Evolutionary conservation across 2,888 invertebrate species (phyloP).

Genomic region (Hyposoter dolosus): DNA sequence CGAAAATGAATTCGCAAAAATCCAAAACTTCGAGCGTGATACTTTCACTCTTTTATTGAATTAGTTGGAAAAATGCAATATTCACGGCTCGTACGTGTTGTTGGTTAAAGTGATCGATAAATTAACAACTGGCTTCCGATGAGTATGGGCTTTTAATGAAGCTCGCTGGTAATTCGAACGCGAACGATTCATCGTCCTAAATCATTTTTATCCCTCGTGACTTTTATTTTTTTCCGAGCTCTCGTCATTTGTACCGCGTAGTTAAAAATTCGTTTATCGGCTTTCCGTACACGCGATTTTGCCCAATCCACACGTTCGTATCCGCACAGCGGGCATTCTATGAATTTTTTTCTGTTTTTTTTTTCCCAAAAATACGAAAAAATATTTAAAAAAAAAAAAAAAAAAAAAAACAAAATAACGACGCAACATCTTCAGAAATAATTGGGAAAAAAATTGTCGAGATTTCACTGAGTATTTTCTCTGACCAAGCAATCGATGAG

Average conservation of each 20-base stretch:
- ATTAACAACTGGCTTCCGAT: not conserved
- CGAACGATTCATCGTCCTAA: slow-evolving; percentile 22
- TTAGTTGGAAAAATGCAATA: not conserved
- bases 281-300: slow-evolving; percentile 7
- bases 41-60: not conserved
- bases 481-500: not conserved
- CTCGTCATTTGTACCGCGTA: slow-evolving; percentile 42
- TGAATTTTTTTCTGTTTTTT: not conserved
- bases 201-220: slow-evolving; percentile 43
- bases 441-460: no score
- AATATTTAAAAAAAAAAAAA: not conserved
- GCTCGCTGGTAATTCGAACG: slow-evolving; percentile 9
- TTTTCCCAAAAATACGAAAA: not conserved
- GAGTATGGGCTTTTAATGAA: slow-evolving; percentile 9
- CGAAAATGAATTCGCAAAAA: not conserved
- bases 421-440: no score
- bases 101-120: not conserved
- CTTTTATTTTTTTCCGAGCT: slow-evolving; percentile 43
- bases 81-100: not conserved
- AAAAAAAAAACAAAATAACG: not conserved
- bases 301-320: not conserved
- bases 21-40: not conserved
- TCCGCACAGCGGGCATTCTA: not conserved
- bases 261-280: slow-evolving; percentile 43
- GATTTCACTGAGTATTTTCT: not conserved